Conservation (phyloP, 2,888 invertebrate genomes). For the Callimorpha dominula region DNA sequence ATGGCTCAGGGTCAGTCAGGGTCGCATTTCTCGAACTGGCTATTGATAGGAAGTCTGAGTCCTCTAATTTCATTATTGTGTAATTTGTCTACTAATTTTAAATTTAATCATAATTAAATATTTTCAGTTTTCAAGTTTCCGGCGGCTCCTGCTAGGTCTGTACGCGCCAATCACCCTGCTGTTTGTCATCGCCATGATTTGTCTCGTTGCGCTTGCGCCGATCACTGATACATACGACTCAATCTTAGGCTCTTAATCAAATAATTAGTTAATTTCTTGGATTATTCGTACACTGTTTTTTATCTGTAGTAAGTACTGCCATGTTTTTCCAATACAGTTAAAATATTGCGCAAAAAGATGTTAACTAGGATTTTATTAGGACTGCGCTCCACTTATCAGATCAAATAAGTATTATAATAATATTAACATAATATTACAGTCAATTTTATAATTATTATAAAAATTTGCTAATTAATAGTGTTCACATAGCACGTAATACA, state of each 20-base stretch:
- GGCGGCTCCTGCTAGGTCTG: slow-evolving; percentile 92
- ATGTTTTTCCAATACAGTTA: neutral
- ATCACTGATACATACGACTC: slow-evolving; percentile 88
- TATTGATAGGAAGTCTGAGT: too few species aligned
- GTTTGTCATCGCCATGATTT: slow-evolving; percentile 91
- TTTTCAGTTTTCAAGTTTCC: slow-evolving; percentile 91
- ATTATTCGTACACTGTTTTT: neutral
- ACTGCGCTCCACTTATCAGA: neutral
- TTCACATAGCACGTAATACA: too few species aligned
- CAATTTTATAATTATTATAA: too few species aligned
- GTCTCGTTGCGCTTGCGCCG: slow-evolving; percentile 91
- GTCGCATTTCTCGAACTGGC: too few species aligned
- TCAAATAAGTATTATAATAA: too few species aligned
- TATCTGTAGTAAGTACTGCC: neutral
- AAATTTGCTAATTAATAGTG: too few species aligned
- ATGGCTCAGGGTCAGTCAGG: too few species aligned
- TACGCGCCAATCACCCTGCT: slow-evolving; percentile 91
- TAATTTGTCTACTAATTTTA: neutral
- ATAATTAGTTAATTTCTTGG: neutral
- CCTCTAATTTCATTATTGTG: too few species aligned
- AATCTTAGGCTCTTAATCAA: slow-evolving; percentile 65
- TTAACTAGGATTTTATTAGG: neutral
- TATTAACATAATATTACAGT: too few species aligned
- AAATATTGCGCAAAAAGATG: neutral
- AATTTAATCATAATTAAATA: slow-evolving; percentile 37